Evolutionary conservation across 1,140 invertebrate species (phyloP).

Genomic region (Notospermus geniculatus): DNA sequence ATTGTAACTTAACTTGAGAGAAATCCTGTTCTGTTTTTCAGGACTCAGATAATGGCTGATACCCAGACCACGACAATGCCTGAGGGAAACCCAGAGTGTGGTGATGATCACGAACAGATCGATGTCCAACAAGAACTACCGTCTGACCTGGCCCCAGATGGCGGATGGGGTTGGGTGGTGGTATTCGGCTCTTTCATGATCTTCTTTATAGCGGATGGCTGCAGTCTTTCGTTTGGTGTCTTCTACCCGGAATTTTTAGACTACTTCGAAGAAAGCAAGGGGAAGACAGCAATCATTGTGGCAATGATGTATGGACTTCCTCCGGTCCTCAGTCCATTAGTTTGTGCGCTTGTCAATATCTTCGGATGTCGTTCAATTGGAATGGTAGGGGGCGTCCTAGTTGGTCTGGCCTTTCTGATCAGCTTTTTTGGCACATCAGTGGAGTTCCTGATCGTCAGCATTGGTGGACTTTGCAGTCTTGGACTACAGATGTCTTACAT

Average conservation of each 20-base stretch:
- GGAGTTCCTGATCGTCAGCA: constrained; percentile 70
- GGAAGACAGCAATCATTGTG: neutral
- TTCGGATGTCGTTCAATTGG: constrained; percentile 4
- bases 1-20: no score
- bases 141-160: constrained; percentile 46
- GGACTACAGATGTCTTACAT: constrained; percentile 80
- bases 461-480: constrained; percentile 77
- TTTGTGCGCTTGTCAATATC: constrained; percentile 70
- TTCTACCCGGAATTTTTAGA: constrained; percentile 16
- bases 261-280: constrained; percentile 9
- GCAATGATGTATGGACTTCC: constrained; percentile 10
- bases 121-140: no score
- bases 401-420: constrained; percentile 52
- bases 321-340: constrained; percentile 75
- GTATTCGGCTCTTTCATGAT: constrained; percentile 94
- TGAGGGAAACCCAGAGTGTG: no score
- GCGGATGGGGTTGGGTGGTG: constrained; percentile 82
- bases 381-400: constrained; percentile 6
- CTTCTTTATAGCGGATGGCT: constrained; percentile 92
- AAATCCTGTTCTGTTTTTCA: no score
- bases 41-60: no score
- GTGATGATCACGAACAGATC: no score
- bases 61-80: no score
- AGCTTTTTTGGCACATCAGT: constrained; percentile 2
- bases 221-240: constrained; percentile 44